phyloP scores from a whole-genome alignment of 2,797 vertebrate species.

The Tauraco hartlaubi region DNA sequence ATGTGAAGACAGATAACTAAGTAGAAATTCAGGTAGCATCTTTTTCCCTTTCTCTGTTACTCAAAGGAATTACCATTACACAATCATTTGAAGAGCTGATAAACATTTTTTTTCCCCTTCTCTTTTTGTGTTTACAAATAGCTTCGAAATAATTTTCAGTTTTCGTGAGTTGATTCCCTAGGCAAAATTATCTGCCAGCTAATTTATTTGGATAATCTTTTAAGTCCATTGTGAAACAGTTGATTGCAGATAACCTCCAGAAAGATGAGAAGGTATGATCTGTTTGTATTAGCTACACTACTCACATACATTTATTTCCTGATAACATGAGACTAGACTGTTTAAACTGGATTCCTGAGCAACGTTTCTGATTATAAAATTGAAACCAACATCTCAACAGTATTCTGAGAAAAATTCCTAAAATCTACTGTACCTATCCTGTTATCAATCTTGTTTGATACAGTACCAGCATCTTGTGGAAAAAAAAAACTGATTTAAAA shows the following conservation, averaged over 20 bases:
- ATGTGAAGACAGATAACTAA: constrained; percentile 15
- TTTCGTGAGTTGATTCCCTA: not conserved
- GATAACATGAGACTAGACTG: not conserved
- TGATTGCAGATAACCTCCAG: not conserved
- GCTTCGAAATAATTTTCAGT: not conserved
- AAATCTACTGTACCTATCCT: not conserved
- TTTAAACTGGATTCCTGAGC: not conserved
- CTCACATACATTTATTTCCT: not conserved
- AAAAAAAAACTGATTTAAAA: not conserved
- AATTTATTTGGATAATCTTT: not conserved
- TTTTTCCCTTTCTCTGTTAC: not conserved
- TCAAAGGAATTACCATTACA: not conserved
- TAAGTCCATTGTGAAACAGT: not conserved
- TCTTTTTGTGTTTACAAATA: not conserved
- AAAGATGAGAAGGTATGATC: not conserved
- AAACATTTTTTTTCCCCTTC: not conserved
- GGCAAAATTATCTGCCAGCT: not conserved
- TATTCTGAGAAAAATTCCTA: not conserved
- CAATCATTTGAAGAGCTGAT: not conserved
- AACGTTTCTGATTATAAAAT: not conserved
- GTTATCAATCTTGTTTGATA: not conserved
- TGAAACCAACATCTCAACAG: not conserved
- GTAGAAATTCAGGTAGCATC: not conserved
- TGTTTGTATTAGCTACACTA: not conserved
- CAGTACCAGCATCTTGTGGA: not conserved